Percentiles rank a stretch among this genome's conserved stretches.
These are phyloP conservation scores for Achroia grisella DNA, from an alignment of 1,140 invertebrate genomes.

Conservation along the genomic window DNA sequence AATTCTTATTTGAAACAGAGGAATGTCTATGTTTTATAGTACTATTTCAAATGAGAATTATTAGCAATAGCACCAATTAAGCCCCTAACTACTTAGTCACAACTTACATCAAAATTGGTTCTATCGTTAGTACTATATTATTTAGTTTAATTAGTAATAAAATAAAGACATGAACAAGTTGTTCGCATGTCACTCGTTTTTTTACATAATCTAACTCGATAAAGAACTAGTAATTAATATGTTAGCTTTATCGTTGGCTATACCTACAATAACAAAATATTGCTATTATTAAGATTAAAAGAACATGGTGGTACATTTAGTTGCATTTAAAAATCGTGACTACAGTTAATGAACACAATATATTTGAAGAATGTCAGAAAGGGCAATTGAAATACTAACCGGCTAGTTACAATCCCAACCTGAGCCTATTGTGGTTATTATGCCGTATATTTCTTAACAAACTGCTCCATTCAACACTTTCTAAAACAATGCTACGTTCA, in stretches of 20 bases:
- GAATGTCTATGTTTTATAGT: no score
- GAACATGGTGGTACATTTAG: slow-evolving; percentile 8
- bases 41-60: no score
- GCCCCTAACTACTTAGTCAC: no score
- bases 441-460: slow-evolving; percentile 18
- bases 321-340: slow-evolving; percentile 25
- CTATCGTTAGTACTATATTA: no score
- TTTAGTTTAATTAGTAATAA: no score
- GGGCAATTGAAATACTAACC: slow-evolving; percentile 26
- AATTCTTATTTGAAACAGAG: no score
- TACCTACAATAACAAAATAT: neutral
- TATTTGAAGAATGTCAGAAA: slow-evolving; percentile 32
- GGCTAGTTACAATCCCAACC: slow-evolving; percentile 18
- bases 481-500: slow-evolving; percentile 36
- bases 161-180: no score
- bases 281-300: neutral
- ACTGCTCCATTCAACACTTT: slow-evolving; percentile 33
- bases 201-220: no score
- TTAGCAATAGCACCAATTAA: no score
- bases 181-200: slow-evolving; percentile 10
- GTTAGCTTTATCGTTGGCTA: no score
- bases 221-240: no score
- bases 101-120: no score
- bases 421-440: slow-evolving; percentile 12
- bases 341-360: slow-evolving; percentile 11